A percentile compares a stretch with the other conserved stretches of the same genome.
Evolutionary conservation across 2,888 invertebrate species (phyloP).

Genomic region (Meiosimyza decipiens): DNA sequence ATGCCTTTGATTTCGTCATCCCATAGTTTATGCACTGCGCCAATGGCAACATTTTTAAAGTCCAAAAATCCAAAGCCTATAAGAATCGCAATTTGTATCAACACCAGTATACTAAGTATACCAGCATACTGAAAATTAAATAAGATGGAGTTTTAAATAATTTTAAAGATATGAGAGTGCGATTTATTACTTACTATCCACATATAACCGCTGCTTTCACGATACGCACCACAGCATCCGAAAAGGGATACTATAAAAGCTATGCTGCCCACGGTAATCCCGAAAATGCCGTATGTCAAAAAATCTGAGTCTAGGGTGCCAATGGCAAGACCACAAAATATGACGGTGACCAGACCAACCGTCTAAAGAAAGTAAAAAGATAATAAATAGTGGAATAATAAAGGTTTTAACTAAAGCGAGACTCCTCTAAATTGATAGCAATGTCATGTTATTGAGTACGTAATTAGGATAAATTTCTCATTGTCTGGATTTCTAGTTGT

Average conservation of each 20-base stretch:
- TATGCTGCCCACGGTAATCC: conserved; percentile 21
- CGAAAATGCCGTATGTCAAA: conserved; percentile 29
- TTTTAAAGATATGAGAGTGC: not conserved
- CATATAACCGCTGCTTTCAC: conserved; percentile 14
- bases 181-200: conserved; percentile 29
- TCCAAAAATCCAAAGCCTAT: not conserved
- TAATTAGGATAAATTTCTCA: too few species aligned
- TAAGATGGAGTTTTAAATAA: not conserved
- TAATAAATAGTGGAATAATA: too few species aligned
- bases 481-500: too few species aligned
- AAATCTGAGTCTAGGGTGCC: conserved; percentile 16
- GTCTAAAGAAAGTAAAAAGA: conserved; percentile 21
- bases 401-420: too few species aligned
- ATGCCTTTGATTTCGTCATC: conserved; percentile 14
- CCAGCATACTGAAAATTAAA: conserved; percentile 29
- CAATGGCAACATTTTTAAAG: not conserved
- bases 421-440: too few species aligned
- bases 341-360: conserved; percentile 21
- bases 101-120: conserved; percentile 15
- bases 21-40: conserved; percentile 20
- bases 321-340: conserved; percentile 24
- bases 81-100: not conserved
- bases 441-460: too few species aligned
- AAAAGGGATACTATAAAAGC: conserved; percentile 16
- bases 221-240: conserved; percentile 27